Evolutionary conservation across 2,888 invertebrate species (phyloP).

Genomic region (Caenorhabditis macrosperma): DNA sequence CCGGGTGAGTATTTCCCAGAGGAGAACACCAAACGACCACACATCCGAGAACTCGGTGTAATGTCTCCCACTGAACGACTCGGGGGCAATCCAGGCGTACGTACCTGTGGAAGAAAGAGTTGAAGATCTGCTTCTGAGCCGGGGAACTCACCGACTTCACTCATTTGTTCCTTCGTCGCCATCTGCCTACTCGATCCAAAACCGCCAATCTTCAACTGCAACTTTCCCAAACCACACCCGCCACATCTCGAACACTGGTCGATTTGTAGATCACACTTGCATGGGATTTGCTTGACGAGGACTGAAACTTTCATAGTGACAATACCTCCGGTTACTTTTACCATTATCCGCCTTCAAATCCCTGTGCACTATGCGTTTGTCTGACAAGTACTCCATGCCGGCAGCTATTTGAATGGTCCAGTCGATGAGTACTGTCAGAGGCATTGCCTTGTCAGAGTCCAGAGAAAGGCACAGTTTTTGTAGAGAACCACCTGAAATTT

Average conservation of each 20-base stretch:
- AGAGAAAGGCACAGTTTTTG: background rate
- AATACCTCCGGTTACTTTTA: no score
- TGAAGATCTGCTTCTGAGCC: constrained; percentile 62
- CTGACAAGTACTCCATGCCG: constrained; percentile 96
- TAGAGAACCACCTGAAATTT: constrained; percentile 82
- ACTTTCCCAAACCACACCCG: no score
- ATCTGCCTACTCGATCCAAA: no score
- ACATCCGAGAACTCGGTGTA: constrained; percentile 97
- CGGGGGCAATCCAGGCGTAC: constrained; percentile 99
- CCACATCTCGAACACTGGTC: no score
- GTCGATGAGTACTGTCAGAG: constrained; percentile 85
- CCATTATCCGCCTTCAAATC: constrained; percentile 87
- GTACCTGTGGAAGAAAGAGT: constrained; percentile 84
- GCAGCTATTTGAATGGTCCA: constrained; percentile 96
- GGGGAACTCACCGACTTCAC: constrained; percentile 79
- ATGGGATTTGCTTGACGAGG: constrained; percentile 69
- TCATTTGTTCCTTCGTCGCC: no score
- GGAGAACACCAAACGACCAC: constrained; percentile 91
- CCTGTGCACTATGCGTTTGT: constrained; percentile 91
- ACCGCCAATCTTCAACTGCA: no score
- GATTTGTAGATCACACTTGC: no score
- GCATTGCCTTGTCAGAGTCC: constrained; percentile 15
- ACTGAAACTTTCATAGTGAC: no score
- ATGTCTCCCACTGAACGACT: constrained; percentile 94
- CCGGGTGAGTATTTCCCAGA: constrained; percentile 97